Evolutionary conservation across 2,113 vertebrate species (phyloP), one percentile per base, ranked within the genome.

Genomic region (Chloropsis cyanopogon): DNA sequence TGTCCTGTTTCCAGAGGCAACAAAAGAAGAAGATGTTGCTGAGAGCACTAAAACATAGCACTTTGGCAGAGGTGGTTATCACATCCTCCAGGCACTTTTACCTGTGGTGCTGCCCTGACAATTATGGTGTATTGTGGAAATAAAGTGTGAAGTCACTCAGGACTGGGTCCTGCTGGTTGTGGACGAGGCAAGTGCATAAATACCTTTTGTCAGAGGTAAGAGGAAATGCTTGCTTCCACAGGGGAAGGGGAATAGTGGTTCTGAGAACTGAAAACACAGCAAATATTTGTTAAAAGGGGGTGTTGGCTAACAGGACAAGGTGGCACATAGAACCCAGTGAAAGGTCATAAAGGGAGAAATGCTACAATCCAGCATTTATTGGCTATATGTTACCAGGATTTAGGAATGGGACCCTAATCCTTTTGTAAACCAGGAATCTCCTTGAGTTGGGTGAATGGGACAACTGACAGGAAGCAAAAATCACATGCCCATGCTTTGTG

Each of bases 401-500:
- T 70, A 59, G 47, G 44, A 85, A 49, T 7, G 19, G 39, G 47
- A 16, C 33, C 24, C 29, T 66, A 44, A 68, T 90, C 46, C 69
- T 68, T 61, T 64, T 41, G 31, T 29, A 79, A 77, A 57, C 23
- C 1, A 0, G 65, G 75, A 35, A 65, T 53, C 42, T 73, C 33
- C 63, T 53, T 63, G 52, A 54, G 14, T 0, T 65, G 57, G 20
- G 31, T 23, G 37, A 31, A 21, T 4, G 24, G 57, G 22, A 57
- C 20, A 13, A 15, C 70, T 1, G 0, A 6, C 11, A 21, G 10
- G 22, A n/a, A 46, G 46, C 41, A 82, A 61, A 90, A 80, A 29
- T 44, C 25, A n/a, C 37, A 46, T 11, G 52, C 49, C 59, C 0
- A 0, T 57, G 73, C 61, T 82, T 71, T 2, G 0, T 29, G 52